Evolutionary conservation across 2,888 invertebrate genomes (phyloP).

Genomic region (Hirtodrosophila duncani): DNA sequence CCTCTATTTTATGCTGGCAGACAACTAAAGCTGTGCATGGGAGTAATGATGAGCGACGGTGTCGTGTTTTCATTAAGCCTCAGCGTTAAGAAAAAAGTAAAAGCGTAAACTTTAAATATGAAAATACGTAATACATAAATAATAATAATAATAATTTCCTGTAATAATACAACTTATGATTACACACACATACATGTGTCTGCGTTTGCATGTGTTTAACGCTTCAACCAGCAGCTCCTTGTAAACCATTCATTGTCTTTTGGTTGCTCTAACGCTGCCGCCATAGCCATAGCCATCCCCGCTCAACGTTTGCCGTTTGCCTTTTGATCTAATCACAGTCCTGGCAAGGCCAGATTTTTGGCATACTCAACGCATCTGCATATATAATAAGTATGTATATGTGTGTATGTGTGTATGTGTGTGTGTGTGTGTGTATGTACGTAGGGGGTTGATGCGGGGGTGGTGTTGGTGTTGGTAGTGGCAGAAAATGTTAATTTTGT

Average conservation of each 20-base stretch:
- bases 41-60: slow-evolving; percentile 66
- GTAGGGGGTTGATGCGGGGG: slow-evolving; percentile 39
- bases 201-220: not conserved
- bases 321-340: slow-evolving; percentile 63
- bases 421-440: no score
- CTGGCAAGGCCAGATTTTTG: slow-evolving; percentile 33
- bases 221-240: no score
- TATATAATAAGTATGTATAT: no score
- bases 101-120: slow-evolving; percentile 47
- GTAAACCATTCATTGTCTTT: slow-evolving; percentile 26
- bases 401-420: no score
- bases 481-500: slow-evolving; percentile 63
- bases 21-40: slow-evolving; percentile 4
- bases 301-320: no score
- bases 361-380: slow-evolving; percentile 18
- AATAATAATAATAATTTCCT: slow-evolving; percentile 62
- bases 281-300: no score
- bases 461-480: no score
- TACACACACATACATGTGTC: slow-evolving; percentile 33
- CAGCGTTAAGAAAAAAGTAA: slow-evolving; percentile 27
- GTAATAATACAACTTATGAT: slow-evolving; percentile 55
- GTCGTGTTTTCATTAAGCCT: slow-evolving; percentile 67
- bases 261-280: no score
- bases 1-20: not conserved
- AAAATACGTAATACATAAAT: slow-evolving; percentile 66